A percentile compares a stretch with the other conserved stretches of the same genome.
These are phyloP conservation scores for Anolis sagrei DNA, from an alignment of 2,113 vertebrate genomes.

Conservation along the genomic window DNA sequence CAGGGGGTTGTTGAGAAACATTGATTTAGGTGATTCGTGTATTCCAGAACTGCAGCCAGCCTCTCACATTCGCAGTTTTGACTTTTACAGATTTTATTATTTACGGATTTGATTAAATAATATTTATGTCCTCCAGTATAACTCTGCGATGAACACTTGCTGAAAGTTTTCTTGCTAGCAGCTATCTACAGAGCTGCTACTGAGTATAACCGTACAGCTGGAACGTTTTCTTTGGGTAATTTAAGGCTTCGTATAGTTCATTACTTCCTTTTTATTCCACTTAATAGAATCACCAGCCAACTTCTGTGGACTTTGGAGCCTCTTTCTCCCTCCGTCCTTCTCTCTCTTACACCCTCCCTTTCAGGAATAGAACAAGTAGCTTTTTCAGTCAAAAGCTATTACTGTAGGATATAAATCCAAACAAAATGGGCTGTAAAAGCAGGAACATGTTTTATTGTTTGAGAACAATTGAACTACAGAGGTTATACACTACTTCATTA, in stretches of 20 bases:
- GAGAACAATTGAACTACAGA: conserved; percentile 33
- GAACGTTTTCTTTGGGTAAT: not conserved
- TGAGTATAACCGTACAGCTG: not conserved
- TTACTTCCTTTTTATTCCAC: not conserved
- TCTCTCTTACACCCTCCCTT: not conserved
- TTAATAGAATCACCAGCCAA: conserved; percentile 22
- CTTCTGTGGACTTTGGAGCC: not conserved
- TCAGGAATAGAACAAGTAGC: conserved; percentile 27
- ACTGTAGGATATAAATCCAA: conserved; percentile 13
- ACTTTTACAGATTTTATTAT: too few relatives aligned
- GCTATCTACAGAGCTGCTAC: not conserved
- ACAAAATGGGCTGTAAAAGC: not conserved
- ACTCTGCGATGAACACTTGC: too few relatives aligned
- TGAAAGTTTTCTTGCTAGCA: not conserved
- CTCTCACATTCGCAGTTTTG: too few relatives aligned
- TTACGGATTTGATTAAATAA: too few relatives aligned
- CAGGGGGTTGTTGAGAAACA: too few relatives aligned
- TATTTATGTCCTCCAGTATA: too few relatives aligned
- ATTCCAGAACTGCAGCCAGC: too few relatives aligned
- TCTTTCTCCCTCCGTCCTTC: not conserved
- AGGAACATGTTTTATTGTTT: conserved; percentile 32
- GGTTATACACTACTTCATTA: conserved; percentile 31
- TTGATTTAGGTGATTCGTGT: too few relatives aligned
- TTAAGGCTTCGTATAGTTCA: not conserved
- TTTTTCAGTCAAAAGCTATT: conserved; percentile 39